Conservation (phyloP, 2,888 invertebrate species). For the Eupithecia subfuscata region DNA sequence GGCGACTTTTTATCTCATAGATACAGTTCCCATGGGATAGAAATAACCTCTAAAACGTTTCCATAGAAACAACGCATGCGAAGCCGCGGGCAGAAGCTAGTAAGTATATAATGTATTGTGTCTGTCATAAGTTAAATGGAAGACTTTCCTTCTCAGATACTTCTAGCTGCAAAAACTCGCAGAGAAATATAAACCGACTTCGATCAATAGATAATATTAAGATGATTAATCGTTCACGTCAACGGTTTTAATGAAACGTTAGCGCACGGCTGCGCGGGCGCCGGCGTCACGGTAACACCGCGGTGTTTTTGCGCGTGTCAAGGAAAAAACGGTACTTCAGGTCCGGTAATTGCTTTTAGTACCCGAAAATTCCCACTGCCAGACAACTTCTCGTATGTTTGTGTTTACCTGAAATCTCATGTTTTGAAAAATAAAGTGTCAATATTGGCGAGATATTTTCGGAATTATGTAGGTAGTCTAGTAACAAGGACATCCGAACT, state of each 20-base stretch:
- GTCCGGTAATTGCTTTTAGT: neutral
- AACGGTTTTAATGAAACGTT: conserved; percentile 39
- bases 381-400: neutral
- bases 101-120: no score
- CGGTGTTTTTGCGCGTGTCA: conserved; percentile 30
- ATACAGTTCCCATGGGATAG: no score
- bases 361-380: neutral
- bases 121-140: neutral
- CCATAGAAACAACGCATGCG: no score
- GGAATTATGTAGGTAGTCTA: neutral
- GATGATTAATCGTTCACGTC: conserved; percentile 56
- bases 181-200: neutral
- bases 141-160: conserved; percentile 34
- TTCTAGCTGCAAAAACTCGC: conserved; percentile 22
- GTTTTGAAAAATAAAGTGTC: neutral
- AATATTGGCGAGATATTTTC: neutral
- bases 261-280: conserved; percentile 29
- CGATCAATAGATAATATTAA: conserved; percentile 49
- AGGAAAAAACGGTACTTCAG: conserved; percentile 25
- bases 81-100: no score
- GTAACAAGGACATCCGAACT: neutral
- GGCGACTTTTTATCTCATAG: no score
- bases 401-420: neutral
- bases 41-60: no score
- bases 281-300: conserved; percentile 33